Conservation (phyloP, 2,888 invertebrate species). For the Ectobius pallidus region DNA sequence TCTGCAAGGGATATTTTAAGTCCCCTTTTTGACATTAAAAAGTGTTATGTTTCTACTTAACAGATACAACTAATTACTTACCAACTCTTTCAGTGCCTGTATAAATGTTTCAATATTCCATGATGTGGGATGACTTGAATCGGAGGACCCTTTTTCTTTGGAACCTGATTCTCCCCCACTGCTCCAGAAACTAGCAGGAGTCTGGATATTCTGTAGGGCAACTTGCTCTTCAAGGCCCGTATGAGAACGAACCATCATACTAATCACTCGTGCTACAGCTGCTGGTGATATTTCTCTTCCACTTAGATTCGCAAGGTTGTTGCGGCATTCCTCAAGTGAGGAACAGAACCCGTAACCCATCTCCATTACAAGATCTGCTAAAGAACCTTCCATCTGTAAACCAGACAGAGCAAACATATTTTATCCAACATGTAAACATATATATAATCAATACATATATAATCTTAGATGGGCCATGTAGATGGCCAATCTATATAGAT, state of each 20-base stretch:
- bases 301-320: slow-evolving; percentile 77
- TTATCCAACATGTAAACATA: not conserved
- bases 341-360: slow-evolving; percentile 90
- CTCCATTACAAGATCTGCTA: slow-evolving; percentile 90
- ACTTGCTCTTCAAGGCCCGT: slow-evolving; percentile 73
- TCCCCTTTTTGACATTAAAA: too few species aligned
- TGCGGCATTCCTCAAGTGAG: slow-evolving; percentile 86
- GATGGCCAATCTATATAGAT: not conserved
- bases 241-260: slow-evolving; percentile 86
- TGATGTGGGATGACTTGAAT: slow-evolving; percentile 57
- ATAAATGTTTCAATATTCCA: slow-evolving; percentile 97
- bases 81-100: slow-evolving; percentile 87
- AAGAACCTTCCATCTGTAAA: slow-evolving; percentile 42
- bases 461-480: not conserved
- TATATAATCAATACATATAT: not conserved
- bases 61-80: too few species aligned
- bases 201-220: slow-evolving; percentile 56
- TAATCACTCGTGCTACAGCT: slow-evolving; percentile 83
- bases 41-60: too few species aligned
- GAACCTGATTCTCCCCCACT: slow-evolving; percentile 55
- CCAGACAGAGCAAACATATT: not conserved
- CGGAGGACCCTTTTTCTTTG: slow-evolving; percentile 59
- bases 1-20: too few species aligned
- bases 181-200: slow-evolving; percentile 38
- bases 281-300: slow-evolving; percentile 82